Evolutionary conservation across 2,113 vertebrate species (phyloP).

Genomic region (Prunella himalayana): DNA sequence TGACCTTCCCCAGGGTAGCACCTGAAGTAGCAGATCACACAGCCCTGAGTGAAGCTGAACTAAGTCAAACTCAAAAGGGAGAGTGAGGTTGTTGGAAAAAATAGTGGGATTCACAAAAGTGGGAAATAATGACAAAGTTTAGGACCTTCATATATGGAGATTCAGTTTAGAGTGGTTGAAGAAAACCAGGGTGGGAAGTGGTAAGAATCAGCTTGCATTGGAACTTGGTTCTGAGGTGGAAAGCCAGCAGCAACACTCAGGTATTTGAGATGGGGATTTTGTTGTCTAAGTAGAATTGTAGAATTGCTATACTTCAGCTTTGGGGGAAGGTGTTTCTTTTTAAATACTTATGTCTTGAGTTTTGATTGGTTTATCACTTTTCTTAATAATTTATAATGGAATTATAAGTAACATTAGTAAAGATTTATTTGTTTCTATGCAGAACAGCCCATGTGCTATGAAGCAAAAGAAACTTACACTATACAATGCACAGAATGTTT

Average conservation of each 20-base stretch:
- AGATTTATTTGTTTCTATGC: neutral
- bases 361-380: neutral
- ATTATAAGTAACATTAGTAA: neutral
- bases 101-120: neutral
- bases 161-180: neutral
- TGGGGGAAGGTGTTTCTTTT: neutral
- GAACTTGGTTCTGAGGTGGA: neutral
- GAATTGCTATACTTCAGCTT: neutral
- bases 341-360: neutral
- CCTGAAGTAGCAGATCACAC: neutral
- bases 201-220: neutral
- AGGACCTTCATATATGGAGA: neutral
- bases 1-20: neutral
- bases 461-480: neutral
- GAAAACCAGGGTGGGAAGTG: neutral
- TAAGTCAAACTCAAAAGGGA: neutral
- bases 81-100: neutral
- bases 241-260: neutral
- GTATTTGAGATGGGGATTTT: neutral
- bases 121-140: neutral
- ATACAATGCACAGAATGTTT: neutral
- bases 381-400: neutral
- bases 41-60: neutral
- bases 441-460: neutral
- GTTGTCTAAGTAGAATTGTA: neutral